Base-by-base conservation (phyloP, 2,113 vertebrate genomes). In the Nymphicus hollandicus region DNA sequence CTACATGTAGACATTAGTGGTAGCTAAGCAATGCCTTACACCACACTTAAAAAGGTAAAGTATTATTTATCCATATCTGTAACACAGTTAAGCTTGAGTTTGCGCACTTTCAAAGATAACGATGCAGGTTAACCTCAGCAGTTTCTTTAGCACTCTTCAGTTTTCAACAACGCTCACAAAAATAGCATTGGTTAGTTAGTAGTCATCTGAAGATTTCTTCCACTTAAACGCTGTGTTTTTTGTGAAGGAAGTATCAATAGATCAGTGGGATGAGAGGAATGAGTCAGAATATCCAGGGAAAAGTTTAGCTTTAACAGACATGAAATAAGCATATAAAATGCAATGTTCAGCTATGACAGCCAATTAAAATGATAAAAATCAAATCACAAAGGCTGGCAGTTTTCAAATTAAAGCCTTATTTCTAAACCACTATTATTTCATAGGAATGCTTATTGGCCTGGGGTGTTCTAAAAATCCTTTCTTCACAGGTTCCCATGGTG, bases 11-110 rank as follows among this genome's bases (percentile, higher is more conserved):
- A 39, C 13, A 10, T 23, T 9, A 47, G 6, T 52, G 13, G 64
- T 1, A 80, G 24, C 28, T 41, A 63, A 69, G 58, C 80, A 80
- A 39, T 2, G 12, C 53, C 39, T 49, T 12, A 39, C 10, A 28
- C 10, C 13, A 41, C 13, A 35, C 25, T 63, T 17, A 1, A 13
- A 56, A 64, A 86, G 23, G 41, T 13, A 43, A 53, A 41, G 5
- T 9, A 41, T 9, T 60, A 22, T 39, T 44, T n/a, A 56, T 7
- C 35, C 6, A 0, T 2, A 46, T 9, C 29, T 18, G 0, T 9
- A 49, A 8, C 6, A 61, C 24, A 63, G 19, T 13, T 28, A 61
- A 39, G 11, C 8, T 41, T 8, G 31, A 72, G 37, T 44, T 52
- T 12, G 14, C 2, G 6, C 6, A 3, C 4, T 24, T 63, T 50